phyloP scores from a whole-genome alignment of 2,797 vertebrate species.

The Chelmon rostratus region DNA sequence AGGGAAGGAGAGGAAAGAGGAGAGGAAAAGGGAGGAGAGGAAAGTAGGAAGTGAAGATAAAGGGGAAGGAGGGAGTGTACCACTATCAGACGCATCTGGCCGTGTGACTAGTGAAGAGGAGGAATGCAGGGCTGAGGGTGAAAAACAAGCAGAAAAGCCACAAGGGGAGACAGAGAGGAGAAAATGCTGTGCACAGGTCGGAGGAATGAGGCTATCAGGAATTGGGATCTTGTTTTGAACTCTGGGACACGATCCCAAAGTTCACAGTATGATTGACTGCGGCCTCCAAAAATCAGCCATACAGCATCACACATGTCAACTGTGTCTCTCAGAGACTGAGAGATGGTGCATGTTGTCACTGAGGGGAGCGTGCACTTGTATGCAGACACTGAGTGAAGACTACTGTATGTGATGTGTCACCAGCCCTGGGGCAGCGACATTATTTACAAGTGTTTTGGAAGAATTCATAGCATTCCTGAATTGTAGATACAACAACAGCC shows the following conservation, averaged over 20 bases:
- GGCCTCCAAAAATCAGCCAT: constrained; percentile 37
- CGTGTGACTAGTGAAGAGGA: constrained; percentile 43
- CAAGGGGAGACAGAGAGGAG: constrained; percentile 51
- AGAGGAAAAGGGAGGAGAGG: constrained; percentile 57
- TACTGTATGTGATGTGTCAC: constrained; percentile 51
- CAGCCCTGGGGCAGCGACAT: constrained; percentile 59
- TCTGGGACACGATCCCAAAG: constrained; percentile 53
- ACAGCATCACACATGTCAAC: constrained; percentile 36
- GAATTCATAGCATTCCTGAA: constrained; percentile 69
- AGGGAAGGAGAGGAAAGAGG: constrained; percentile 46
- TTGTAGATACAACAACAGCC: constrained; percentile 58
- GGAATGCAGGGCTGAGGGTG: constrained; percentile 69
- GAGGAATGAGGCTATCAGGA: constrained; percentile 58
- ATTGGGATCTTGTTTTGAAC: constrained; percentile 69
- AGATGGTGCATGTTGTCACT: constrained; percentile 37
- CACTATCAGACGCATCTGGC: constrained; percentile 58
- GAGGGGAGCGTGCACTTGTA: constrained; percentile 13
- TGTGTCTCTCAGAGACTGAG: constrained; percentile 30
- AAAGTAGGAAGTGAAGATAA: constrained; percentile 65
- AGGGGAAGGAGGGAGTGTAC: constrained; percentile 62
- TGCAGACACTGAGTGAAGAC: constrained; percentile 29
- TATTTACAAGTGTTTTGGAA: constrained; percentile 75
- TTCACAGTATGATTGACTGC: constrained; percentile 49
- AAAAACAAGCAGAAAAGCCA: constrained; percentile 65
- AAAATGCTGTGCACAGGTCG: constrained; percentile 58